Conservation (phyloP, 2,113 vertebrate genomes). For the Chionomys nivalis region DNA sequence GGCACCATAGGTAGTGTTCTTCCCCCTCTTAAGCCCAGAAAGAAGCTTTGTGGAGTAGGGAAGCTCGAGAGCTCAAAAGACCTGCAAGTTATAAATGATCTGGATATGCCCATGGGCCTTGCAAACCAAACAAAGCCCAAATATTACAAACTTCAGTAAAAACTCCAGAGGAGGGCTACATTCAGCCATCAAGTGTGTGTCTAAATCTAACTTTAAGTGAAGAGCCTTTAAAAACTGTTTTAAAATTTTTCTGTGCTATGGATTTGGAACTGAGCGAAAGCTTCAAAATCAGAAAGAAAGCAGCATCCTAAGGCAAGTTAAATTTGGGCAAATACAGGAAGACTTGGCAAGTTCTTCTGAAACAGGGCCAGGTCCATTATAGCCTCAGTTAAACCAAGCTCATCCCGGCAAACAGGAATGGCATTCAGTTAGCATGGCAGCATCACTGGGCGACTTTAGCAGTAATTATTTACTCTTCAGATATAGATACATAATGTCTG, state of each 20-base stretch:
- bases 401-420: not conserved
- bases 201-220: slow-evolving; percentile 62
- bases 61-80: not conserved
- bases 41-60: not conserved
- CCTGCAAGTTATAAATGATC: not conserved
- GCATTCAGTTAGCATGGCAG: not conserved
- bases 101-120: not conserved
- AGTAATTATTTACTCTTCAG: not conserved
- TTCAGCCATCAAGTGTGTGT: not conserved
- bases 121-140: not conserved
- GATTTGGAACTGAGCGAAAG: slow-evolving; percentile 51
- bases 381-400: slow-evolving; percentile 41
- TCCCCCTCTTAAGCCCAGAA: not conserved
- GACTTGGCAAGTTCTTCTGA: slow-evolving; percentile 60
- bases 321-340: slow-evolving; percentile 63
- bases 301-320: slow-evolving; percentile 52
- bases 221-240: slow-evolving; percentile 45
- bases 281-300: slow-evolving; percentile 67
- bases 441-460: not conserved
- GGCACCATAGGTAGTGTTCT: not conserved
- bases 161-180: not conserved
- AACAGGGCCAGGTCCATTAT: slow-evolving; percentile 40
- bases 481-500: not conserved
- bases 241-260: slow-evolving; percentile 47
- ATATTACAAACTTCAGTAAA: not conserved